These are phyloP conservation scores for Rhingia campestris DNA, from an alignment of 2,888 invertebrate species.

Conservation along the genomic window DNA sequence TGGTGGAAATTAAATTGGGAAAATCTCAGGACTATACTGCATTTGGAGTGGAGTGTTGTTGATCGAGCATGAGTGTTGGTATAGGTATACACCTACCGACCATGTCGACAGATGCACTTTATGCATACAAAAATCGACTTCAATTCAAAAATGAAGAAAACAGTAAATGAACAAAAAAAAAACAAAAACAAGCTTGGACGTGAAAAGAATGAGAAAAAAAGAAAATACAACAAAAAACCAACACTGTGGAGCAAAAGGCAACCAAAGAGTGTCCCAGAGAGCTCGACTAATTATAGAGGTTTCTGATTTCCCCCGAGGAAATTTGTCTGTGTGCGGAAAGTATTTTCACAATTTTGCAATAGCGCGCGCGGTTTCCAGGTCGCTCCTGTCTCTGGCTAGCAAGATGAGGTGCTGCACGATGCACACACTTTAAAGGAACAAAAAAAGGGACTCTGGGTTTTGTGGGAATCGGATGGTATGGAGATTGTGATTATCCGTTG, in stretches of 20 bases:
- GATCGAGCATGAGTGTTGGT: neutral
- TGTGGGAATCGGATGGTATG: neutral
- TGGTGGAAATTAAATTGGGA: constrained; percentile 68
- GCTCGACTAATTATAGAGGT: constrained; percentile 68
- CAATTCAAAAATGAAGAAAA: constrained; percentile 35
- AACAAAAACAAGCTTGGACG: constrained; percentile 2
- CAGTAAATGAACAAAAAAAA: neutral
- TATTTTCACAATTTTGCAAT: constrained; percentile 54
- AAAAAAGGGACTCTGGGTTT: neutral
- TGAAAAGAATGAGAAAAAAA: constrained; percentile 13
- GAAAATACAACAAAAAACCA: neutral
- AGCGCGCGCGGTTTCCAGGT: constrained; percentile 10
- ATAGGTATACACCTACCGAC: constrained; percentile 2
- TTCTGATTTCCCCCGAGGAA: constrained; percentile 68
- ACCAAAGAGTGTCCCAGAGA: constrained; percentile 32
- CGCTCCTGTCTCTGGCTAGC: neutral
- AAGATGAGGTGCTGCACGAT: neutral
- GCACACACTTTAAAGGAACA: too few relatives aligned
- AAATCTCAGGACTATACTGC: constrained; percentile 57
- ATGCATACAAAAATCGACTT: constrained; percentile 69
- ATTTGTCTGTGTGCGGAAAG: constrained; percentile 39
- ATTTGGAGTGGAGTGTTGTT: constrained; percentile 37
- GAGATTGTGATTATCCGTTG: constrained; percentile 23
- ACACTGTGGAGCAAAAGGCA: constrained; percentile 13
- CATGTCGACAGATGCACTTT: constrained; percentile 67